Base-by-base conservation (phyloP, 2,888 invertebrate genomes). In the Pegoplata infirma region DNA sequence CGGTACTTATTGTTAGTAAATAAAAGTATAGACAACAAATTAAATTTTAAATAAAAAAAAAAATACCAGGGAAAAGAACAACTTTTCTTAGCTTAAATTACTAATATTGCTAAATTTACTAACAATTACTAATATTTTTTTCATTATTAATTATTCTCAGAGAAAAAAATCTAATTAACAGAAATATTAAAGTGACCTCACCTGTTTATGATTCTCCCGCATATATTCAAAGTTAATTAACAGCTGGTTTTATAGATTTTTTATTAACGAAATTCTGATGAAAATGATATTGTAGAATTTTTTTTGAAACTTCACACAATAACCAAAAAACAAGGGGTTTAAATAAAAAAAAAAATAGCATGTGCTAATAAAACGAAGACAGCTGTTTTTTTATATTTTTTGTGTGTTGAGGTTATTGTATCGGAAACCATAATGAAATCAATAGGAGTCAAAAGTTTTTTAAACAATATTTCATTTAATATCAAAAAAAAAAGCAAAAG, bases 311-410 rank as follows among this genome's bases (percentile, higher is more conserved):
- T 46, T 19, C n/a, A n/a, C n/a, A n/a, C n/a, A n/a, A n/a, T 46
- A 17, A 46, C 23, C 7, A 66, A 2, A 8, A 28, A 46, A 49
- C n/a, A 49, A 47, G 25, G 46, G 53, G 17, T 25, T 19, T 36
- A 6, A 10, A 10, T 56, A 44, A 23, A 32, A 14, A 28, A 3
- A 36, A n/a, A 0, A 17, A 55, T 47, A 74, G 55, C 67, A 67
- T 74, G 67, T 55, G 74, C 67, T 53, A 55, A 74, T 61, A 74
- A 67, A 74, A 53, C 47, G 47, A 19, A 61, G 47, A 25, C 74
- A 74, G 67, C 61, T 74, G 67, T 59, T 59, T 19, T 25, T 47
- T 40, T 6, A 16, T 61, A n/a, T n/a, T n/a, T 23, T 32, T 32
- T 10, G 32, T 40, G 2, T 12, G 12, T 12, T 36, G 10, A 36